Evolutionary conservation across 2,888 invertebrate species (phyloP), one percentile per base, ranked within the genome.

Genomic region (Chrysotoxum bicinctum): DNA sequence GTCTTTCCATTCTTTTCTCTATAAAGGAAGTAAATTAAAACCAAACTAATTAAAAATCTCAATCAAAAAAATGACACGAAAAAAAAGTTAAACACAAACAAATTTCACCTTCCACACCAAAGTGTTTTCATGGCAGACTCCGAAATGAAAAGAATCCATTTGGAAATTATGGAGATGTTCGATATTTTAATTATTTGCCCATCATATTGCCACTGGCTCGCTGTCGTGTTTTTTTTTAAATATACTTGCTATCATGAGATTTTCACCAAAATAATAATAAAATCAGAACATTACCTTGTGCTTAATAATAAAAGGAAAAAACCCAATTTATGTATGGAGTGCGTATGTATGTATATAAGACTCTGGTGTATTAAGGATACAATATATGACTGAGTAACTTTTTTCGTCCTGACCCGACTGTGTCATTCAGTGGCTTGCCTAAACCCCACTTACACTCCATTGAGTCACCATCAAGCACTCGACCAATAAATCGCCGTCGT

Each of bases 131-230:
- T 14, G 43, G 8, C 19, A 14, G 14, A 32, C 30, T 43, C n/a
- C 5, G 9, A 50, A 32, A 50, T 14, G 23, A 66, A 66, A 66
- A 14, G 14, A 58, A 69, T 50, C 43, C 43, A 60, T 23, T 50
- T 19, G 16, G 16, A 74, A 60, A 50, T 68, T 60, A 68, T 62
- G 45, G 52, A 62, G 54, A 48, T 37, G 40, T 56, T 45, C 10
- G 66, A 66, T 35, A 32, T 68, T 73, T 82, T 77, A 82, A 82
- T 82, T 82, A 82, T 77, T 73, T 68, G 37, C 37, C 52, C 68
- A 80, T 80, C 75, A 75, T n/a, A 75, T 80, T 80, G 35, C 30
- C 64, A 70, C 16, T 58, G 66, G 70, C 62, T 73, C 12, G 23
- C 43, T 54, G 45, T 69, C 48, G 14, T 68, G 30, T 16, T 43